phyloP scores from a whole-genome alignment of 2,797 vertebrate genomes.

The Clarias platycephalus region DNA sequence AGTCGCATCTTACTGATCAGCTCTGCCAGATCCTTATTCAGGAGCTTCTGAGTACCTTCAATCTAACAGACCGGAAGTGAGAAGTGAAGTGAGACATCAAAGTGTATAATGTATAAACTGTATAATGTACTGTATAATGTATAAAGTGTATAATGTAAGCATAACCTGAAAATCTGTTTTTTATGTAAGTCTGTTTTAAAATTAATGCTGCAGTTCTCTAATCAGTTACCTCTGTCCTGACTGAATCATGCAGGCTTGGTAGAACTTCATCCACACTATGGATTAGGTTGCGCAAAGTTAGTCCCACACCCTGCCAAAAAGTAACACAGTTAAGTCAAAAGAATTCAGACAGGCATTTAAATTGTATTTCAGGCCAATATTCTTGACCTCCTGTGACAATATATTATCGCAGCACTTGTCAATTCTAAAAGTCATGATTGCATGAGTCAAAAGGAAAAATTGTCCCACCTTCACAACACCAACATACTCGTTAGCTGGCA shows the following conservation, averaged over 20 bases:
- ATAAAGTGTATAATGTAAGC: neutral
- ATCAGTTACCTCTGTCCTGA: conserved; percentile 82
- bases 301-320: conserved; percentile 76
- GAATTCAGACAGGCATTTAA: neutral
- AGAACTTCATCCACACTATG: conserved; percentile 86
- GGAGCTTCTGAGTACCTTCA: conserved; percentile 82
- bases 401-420: neutral
- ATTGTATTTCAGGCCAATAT: neutral
- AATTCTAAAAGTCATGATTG: neutral
- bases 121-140: neutral
- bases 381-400: neutral
- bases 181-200: neutral
- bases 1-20: conserved; percentile 87
- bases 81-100: conserved; percentile 3
- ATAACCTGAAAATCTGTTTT: conserved; percentile 4
- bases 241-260: conserved; percentile 78
- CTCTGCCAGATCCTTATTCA: conserved; percentile 82
- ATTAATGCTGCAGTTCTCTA: neutral
- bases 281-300: conserved; percentile 84
- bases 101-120: neutral
- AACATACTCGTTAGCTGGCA: conserved; percentile 82
- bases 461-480: conserved; percentile 80
- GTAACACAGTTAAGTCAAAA: neutral
- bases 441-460: conserved; percentile 6
- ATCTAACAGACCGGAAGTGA: conserved; percentile 68